Evolutionary conservation across 1,140 invertebrate species (phyloP), one percentile per base, ranked within the genome.

Genomic region (Homarus americanus): DNA sequence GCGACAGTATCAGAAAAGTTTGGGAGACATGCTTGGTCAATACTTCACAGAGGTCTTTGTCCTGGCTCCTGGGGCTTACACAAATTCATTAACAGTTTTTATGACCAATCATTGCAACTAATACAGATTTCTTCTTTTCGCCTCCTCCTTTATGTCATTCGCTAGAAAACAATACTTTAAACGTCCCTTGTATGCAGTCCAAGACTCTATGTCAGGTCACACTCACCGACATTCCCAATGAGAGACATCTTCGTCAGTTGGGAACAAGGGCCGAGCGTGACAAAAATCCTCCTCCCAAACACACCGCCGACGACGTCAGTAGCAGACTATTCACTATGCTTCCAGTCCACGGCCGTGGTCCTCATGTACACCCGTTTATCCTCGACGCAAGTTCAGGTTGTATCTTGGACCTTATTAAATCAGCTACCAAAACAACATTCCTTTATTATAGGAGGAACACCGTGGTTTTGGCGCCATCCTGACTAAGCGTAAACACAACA

Each of bases 121-220:
- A 75, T 36, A 75, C 73, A 5, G 73, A 5, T 36, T 36, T 75
- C 73, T 75, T 75, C 73, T 75, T 75, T n/a, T n/a, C n/a, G n/a
- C n/a, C 9, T 10, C 73, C 36, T 34, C 32, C n/a, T 15, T 38
- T 34, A 75, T 34, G 20, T 36, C 32, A 75, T 75, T 75, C 5
- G 73, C 73, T 20, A 75, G 36, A 38, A 75, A 75, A 75, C 36
- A 75, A 75, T 75, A 32, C 20, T 75, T 7, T 20, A 75, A 32
- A 34, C 66, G 66, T 24, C 24, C 73, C 34, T 75, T 36, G 34
- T 32, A 28, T 34, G n/a, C n/a, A n/a, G n/a, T n/a, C n/a, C n/a
- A n/a, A n/a, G n/a, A n/a, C n/a, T n/a, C n/a, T n/a, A n/a, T 36
- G 28, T 75, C 5, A 10, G 73, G 20, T 75, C 73, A 75, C 2